These are phyloP conservation scores for Dolichomitus sp. DNA, from an alignment of 2,888 invertebrate species.

Conservation along the genomic window DNA sequence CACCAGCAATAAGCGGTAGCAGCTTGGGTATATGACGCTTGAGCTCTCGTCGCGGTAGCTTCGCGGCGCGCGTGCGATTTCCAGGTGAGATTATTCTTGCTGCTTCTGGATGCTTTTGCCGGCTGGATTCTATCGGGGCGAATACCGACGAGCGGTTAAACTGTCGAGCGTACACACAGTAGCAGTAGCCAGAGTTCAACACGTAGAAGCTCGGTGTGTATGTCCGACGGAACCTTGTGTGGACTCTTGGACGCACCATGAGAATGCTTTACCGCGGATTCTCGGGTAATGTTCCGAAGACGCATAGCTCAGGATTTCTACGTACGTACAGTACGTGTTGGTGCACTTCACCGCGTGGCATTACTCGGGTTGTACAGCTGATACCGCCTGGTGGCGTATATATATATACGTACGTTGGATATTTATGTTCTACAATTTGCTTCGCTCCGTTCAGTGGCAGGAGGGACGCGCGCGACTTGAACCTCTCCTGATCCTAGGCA, in stretches of 20 bases:
- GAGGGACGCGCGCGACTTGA: conserved; percentile 22
- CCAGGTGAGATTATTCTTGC: conserved; percentile 66
- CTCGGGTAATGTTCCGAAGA: conserved; percentile 68
- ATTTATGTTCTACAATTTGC: conserved; percentile 71
- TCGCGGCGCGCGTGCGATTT: conserved; percentile 55
- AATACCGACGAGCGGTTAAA: conserved; percentile 48
- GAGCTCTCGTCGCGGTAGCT: conserved; percentile 3
- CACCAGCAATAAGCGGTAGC: conserved; percentile 18
- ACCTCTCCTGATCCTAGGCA: background rate
- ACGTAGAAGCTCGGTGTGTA: conserved; percentile 14
- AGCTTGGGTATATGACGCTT: conserved; percentile 26
- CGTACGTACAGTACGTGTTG: conserved; percentile 55
- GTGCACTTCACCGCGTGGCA: conserved; percentile 6
- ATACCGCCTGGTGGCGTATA: conserved; percentile 1
- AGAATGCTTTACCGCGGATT: conserved; percentile 68
- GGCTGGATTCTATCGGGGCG: conserved; percentile 43
- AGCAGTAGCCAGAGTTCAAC: conserved; percentile 14
- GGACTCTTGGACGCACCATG: conserved; percentile 43
- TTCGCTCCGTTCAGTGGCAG: conserved; percentile 55
- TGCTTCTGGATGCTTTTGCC: conserved; percentile 31
- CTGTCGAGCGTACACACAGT: conserved; percentile 50
- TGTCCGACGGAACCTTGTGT: conserved; percentile 20
- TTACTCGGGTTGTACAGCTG: conserved; percentile 5
- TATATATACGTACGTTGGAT: conserved; percentile 57
- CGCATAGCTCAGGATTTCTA: conserved; percentile 66